Conservation (phyloP, 1,140 invertebrate species). For the Stegodyphus mimosarum region DNA sequence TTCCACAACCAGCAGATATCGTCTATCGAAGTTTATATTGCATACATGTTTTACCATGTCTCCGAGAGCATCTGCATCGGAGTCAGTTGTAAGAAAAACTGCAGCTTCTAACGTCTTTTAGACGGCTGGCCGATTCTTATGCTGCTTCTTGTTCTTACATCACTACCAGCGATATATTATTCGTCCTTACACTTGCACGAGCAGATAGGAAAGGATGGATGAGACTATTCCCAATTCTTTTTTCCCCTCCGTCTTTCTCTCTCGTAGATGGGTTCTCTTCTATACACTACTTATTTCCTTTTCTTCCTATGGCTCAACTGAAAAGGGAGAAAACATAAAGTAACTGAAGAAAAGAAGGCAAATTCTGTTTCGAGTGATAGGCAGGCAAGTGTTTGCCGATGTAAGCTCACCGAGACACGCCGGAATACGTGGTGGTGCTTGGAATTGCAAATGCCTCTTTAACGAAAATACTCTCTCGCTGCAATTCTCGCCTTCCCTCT, state of each 20-base stretch:
- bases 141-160: slow-evolving; percentile 26
- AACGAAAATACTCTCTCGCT: slow-evolving; percentile 32
- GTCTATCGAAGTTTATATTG: slow-evolving; percentile 57
- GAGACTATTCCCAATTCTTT: background rate
- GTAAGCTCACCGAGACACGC: slow-evolving; percentile 20
- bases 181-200: slow-evolving; percentile 53
- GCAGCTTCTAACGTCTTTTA: slow-evolving; percentile 47
- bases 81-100: slow-evolving; percentile 44
- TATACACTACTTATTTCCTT: slow-evolving; percentile 38
- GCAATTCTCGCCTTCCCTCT: background rate
- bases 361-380: slow-evolving; percentile 52
- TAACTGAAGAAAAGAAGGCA: slow-evolving; percentile 20
- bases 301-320: slow-evolving; percentile 8
- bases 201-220: slow-evolving; percentile 13
- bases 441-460: slow-evolving; percentile 59
- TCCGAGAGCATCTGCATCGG: slow-evolving; percentile 43
- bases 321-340: slow-evolving; percentile 36
- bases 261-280: slow-evolving; percentile 10
- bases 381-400: slow-evolving; percentile 59
- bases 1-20: slow-evolving; percentile 43
- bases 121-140: slow-evolving; percentile 43
- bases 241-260: slow-evolving; percentile 4
- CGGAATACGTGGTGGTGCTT: slow-evolving; percentile 15
- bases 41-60: slow-evolving; percentile 58
- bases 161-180: slow-evolving; percentile 49